Percentiles rank a stretch among this genome's conserved stretches.
Conservation (phyloP, 2,113 vertebrate species). For the Sinocyclocheilus rhinocerous region DNA sequence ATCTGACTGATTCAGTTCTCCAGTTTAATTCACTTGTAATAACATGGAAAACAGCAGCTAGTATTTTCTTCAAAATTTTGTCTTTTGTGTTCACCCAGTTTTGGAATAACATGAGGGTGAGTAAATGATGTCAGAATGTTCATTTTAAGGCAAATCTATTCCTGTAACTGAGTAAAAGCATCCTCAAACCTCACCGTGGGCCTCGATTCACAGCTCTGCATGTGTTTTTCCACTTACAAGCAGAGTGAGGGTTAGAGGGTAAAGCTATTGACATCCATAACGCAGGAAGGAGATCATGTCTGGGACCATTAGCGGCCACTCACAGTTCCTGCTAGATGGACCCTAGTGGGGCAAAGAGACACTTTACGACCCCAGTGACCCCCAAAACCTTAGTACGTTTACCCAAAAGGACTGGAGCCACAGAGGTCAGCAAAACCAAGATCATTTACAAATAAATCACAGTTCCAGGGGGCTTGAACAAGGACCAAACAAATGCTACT, state of each 20-base stretch:
- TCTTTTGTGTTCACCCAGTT: not conserved
- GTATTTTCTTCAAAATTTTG: not conserved
- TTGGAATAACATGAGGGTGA: not conserved
- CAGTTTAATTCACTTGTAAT: not conserved
- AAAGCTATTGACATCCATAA: constrained; percentile 61
- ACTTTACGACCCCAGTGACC: constrained; percentile 37
- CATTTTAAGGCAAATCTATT: not conserved
- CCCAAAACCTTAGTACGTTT: constrained; percentile 47
- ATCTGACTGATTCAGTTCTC: not conserved
- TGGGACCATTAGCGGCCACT: constrained; percentile 53
- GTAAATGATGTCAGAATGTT: too few species aligned
- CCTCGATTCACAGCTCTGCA: constrained; percentile 31
- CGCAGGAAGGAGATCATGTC: constrained; percentile 59
- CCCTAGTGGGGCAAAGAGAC: constrained; percentile 43
- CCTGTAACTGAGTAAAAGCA: not conserved
- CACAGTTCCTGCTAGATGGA: constrained; percentile 47
- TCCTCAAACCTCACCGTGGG: constrained; percentile 13
- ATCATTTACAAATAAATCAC: constrained; percentile 57
- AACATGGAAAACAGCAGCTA: not conserved
- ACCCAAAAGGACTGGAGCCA: constrained; percentile 49
- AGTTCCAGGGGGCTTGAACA: constrained; percentile 41
- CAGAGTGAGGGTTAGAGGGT: constrained; percentile 56
- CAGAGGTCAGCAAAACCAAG: constrained; percentile 45
- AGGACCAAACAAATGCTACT: constrained; percentile 42
- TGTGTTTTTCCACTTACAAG: constrained; percentile 60